Evolutionary conservation across 2,888 invertebrate genomes (phyloP).

Genomic region (Barypeithes pellucidus): DNA sequence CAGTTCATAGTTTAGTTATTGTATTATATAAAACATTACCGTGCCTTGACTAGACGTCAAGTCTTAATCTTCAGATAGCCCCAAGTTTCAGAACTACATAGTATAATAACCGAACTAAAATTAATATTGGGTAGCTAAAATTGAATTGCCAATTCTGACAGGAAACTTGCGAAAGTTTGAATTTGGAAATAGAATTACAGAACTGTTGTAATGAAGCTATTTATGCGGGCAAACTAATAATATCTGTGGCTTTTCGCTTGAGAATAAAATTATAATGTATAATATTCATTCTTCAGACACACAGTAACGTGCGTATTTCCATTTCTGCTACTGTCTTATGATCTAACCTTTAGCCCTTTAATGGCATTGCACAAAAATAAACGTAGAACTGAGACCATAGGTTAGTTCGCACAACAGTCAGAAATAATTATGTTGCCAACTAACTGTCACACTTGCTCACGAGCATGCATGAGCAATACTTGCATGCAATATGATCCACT

Average conservation of each 20-base stretch:
- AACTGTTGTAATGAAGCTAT: constrained; percentile 6
- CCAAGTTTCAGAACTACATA: constrained; percentile 10
- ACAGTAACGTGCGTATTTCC: background rate
- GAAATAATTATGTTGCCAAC: too few relatives aligned
- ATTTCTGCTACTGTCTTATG: too few relatives aligned
- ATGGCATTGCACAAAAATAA: too few relatives aligned
- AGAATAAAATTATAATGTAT: background rate
- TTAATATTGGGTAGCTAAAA: constrained; percentile 32
- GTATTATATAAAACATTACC: constrained; percentile 19
- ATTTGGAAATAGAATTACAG: constrained; percentile 19
- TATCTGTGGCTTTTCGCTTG: background rate
- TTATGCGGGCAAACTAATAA: background rate
- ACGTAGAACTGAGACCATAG: too few relatives aligned
- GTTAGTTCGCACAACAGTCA: too few relatives aligned
- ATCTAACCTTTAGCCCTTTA: too few relatives aligned
- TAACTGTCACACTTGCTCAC: too few relatives aligned
- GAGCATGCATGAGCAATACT: too few relatives aligned
- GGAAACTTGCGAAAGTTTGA: constrained; percentile 14
- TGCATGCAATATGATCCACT: too few relatives aligned
- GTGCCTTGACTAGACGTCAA: constrained; percentile 25
- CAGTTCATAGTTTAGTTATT: background rate
- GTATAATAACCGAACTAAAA: constrained; percentile 27
- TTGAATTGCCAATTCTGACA: constrained; percentile 31
- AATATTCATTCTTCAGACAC: background rate
- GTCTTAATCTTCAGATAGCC: constrained; percentile 19